A percentile compares a stretch with the other conserved stretches of the same genome.
Conservation (phyloP, 1,140 invertebrate species). For the Oncopodura yosiiana region DNA sequence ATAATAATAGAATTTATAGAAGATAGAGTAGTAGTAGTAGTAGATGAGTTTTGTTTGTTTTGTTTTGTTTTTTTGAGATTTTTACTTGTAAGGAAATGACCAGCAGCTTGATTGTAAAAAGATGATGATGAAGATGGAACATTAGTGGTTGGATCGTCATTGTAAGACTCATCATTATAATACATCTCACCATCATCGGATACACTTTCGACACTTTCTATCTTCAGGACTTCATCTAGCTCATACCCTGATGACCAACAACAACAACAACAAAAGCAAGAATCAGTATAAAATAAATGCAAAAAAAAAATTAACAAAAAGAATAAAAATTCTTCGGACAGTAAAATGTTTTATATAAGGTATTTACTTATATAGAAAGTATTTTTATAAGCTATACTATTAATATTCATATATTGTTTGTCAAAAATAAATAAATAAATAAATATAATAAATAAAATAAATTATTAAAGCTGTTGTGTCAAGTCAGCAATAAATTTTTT, state of each 20-base stretch:
- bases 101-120: slow-evolving; percentile 14
- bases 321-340: background rate
- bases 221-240: slow-evolving; percentile 31
- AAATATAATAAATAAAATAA: too few species aligned
- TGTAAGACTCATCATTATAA: slow-evolving; percentile 23
- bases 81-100: slow-evolving; percentile 29
- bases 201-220: slow-evolving; percentile 26
- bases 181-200: slow-evolving; percentile 25
- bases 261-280: slow-evolving; percentile 34
- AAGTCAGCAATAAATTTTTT: too few species aligned
- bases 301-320: background rate
- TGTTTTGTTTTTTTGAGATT: too few species aligned
- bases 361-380: too few species aligned
- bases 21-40: too few species aligned
- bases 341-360: too few species aligned
- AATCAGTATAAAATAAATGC: background rate
- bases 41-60: too few species aligned
- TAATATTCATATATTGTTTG: too few species aligned
- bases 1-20: too few species aligned
- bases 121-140: slow-evolving; percentile 19
- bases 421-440: too few species aligned
- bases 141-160: slow-evolving; percentile 14
- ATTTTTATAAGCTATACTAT: too few species aligned
- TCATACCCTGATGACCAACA: slow-evolving; percentile 33
- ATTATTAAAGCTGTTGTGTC: too few species aligned